Base-by-base conservation (phyloP, 2,888 invertebrate genomes). In the Bibio marci region DNA sequence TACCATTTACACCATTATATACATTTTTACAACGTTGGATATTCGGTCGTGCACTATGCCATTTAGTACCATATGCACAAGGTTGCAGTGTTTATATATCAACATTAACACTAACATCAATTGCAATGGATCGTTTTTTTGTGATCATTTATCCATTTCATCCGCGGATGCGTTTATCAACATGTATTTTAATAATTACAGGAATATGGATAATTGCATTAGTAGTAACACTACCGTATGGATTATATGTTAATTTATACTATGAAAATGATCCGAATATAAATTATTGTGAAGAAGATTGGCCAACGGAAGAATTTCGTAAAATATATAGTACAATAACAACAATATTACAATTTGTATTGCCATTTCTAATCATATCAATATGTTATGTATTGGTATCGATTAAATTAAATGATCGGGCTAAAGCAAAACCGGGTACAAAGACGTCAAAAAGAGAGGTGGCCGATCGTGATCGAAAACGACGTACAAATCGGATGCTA, bases 41-140 rank as follows among this genome's bases (percentile, higher is more conserved):
- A 33, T 95, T 95, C 65, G 97, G 97, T 0, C 71, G 76, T 18
- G 69, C 79, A 1, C 68, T 95, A 44, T 98, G 97, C 56, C 91
- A 94, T 59, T 66, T 94, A 51, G 85, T 94, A 44, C 83, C 95
- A 39, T 90, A 85, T 62, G 83, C 90, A 41, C 90, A 90, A 62
- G 94, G 92, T 39, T 85, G 88, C 52, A 90, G 90, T 57, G 92
- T 98, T 48, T 98, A 95, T 70, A 92, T 97, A 55, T 92, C 92
- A 44, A 94, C 95, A 1, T 68, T 97, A 51, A 97, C 97, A 5
- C 71, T 98, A 45, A 95, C 91, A 49, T 88, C 94, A 47, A 97
- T 98, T 50, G 97, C 97, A 37, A 80, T 97, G 44, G 97, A 98
- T 65, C 76, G 97, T 40, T 97, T 90, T 64, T 85, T 94, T 60